A percentile compares a stretch with the other conserved stretches of the same genome.
phyloP scores from a whole-genome alignment of 2,797 vertebrate species.

The Halcyon smyrnensis region DNA sequence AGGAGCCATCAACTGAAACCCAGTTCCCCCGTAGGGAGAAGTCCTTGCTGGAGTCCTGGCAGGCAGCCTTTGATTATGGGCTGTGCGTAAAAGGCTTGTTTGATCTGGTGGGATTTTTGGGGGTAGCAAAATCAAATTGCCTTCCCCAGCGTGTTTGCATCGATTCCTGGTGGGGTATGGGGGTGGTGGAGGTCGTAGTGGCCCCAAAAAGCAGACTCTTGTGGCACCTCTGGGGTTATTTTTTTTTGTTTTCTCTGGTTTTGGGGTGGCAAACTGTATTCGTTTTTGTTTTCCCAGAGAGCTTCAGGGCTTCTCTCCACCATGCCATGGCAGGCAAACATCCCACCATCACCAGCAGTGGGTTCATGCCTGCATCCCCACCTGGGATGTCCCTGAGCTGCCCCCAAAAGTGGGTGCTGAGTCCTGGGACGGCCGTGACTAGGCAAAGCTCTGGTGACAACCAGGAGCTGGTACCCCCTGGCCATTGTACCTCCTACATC shows the following conservation, averaged over 20 bases:
- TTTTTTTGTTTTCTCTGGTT: background rate
- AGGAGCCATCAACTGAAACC: background rate
- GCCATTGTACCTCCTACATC: background rate
- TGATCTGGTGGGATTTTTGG: background rate
- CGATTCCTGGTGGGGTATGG: rapidly evolving
- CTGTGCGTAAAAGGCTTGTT: background rate
- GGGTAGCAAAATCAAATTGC: rapidly evolving
- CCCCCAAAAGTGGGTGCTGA: background rate
- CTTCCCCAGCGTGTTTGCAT: background rate
- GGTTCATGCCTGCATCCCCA: background rate
- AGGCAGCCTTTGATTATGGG: background rate
- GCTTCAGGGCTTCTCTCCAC: background rate
- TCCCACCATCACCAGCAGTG: no score
- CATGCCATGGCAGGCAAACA: background rate
- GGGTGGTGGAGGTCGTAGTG: background rate
- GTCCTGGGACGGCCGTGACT: background rate
- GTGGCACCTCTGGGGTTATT: background rate
- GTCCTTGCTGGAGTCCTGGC: background rate
- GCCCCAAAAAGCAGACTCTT: background rate
- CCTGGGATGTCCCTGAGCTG: background rate
- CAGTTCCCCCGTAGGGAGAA: background rate
- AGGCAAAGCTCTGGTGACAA: background rate
- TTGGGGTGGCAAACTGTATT: no score
- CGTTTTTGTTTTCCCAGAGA: background rate
- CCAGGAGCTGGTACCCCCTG: background rate